Conservation (phyloP, 2,888 invertebrate genomes). For the Pseudococcus longispinus region DNA sequence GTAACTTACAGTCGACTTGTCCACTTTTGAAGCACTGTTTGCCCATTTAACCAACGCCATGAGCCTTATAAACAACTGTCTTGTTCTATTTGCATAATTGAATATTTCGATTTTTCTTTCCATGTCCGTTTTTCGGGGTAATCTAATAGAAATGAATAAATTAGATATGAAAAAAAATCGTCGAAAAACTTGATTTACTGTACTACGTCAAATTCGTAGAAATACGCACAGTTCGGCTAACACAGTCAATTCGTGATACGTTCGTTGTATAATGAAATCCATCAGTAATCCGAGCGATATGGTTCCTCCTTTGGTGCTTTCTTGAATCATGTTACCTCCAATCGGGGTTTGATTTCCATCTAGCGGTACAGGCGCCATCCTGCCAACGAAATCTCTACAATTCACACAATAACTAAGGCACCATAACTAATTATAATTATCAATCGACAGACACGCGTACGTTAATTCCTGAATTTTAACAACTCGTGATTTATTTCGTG, state of each 20-base stretch:
- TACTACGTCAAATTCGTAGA: not conserved
- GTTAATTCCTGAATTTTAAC: too few species aligned
- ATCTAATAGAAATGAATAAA: constrained; percentile 65
- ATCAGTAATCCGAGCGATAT: constrained; percentile 91
- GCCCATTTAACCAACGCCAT: constrained; percentile 99
- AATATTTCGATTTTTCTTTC: constrained; percentile 98
- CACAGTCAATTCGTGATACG: constrained; percentile 96
- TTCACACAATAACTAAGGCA: too few species aligned
- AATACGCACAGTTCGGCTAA: constrained; percentile 89
- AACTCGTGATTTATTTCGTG: too few species aligned
- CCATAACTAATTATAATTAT: too few species aligned
- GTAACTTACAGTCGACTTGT: constrained; percentile 86
- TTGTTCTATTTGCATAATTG: constrained; percentile 92
- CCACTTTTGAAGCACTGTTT: constrained; percentile 97
- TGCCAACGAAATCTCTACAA: too few species aligned
- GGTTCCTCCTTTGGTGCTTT: constrained; percentile 75
- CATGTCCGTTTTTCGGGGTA: constrained; percentile 97
- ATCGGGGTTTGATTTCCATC: constrained; percentile 75
- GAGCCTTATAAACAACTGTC: constrained; percentile 92
- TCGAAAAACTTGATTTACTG: not conserved
- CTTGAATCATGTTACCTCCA: constrained; percentile 66
- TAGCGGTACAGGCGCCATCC: constrained; percentile 74
- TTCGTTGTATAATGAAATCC: constrained; percentile 96
- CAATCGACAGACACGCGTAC: too few species aligned
- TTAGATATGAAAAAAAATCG: not conserved